Percentiles rank a stretch among this genome's conserved stretches.
phyloP scores from a whole-genome alignment of 2,888 invertebrate genomes.

The Rhopalosiphum nymphaeae region DNA sequence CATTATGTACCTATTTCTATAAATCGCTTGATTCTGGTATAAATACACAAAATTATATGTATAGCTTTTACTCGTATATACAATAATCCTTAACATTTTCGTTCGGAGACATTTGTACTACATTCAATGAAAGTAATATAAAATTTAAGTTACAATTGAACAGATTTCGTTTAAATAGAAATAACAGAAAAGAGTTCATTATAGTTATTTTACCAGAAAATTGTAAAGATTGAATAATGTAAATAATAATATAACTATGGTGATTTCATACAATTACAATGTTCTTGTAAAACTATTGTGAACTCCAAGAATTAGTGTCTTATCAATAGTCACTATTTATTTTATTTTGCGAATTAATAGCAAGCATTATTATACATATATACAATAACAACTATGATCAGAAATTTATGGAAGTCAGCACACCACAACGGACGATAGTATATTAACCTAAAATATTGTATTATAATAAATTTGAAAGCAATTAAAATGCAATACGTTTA shows the following conservation, averaged over 20 bases:
- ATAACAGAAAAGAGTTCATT: conserved; percentile 23
- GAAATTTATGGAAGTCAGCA: not conserved
- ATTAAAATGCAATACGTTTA: not conserved
- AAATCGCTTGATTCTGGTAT: not conserved
- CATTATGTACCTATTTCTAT: not conserved
- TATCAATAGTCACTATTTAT: not conserved
- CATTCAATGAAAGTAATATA: not conserved
- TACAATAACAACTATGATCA: not conserved
- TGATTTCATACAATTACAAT: not conserved
- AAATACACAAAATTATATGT: not conserved
- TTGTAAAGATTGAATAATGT: not conserved
- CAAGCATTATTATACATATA: not conserved
- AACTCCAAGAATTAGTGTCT: not conserved
- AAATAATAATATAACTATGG: not conserved
- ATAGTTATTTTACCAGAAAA: not conserved
- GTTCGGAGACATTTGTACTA: not conserved
- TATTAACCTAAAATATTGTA: not conserved
- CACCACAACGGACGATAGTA: not conserved
- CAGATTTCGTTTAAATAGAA: conserved; percentile 4
- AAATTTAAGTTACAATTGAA: not conserved
- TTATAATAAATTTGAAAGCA: not conserved
- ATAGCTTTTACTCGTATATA: not conserved
- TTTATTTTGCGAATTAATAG: not conserved
- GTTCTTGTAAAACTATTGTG: not conserved
- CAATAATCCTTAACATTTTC: not conserved